Conservation (phyloP, 1,140 invertebrate species). For the Sarcophaga bullata region DNA sequence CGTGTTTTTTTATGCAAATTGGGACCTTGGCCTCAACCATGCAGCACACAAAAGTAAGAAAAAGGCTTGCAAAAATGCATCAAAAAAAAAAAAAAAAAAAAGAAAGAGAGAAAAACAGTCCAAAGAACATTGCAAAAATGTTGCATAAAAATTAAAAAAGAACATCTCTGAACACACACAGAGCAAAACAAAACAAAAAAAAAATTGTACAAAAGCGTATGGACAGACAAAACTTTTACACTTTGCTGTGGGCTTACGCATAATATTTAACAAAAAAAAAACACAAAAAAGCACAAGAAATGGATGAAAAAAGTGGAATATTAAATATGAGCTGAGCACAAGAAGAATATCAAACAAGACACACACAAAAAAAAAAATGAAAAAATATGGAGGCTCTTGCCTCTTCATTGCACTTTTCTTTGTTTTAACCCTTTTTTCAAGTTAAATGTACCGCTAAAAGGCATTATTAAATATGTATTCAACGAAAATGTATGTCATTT, state of each 20-base stretch:
- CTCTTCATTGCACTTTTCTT: not conserved
- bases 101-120: not conserved
- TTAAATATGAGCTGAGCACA: too few relatives aligned
- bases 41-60: not conserved
- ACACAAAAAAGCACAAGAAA: not conserved
- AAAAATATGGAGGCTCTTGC: not conserved
- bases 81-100: not conserved
- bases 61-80: constrained; percentile 8
- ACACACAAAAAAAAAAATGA: too few relatives aligned
- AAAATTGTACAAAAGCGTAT: not conserved
- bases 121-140: too few relatives aligned
- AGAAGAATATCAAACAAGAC: too few relatives aligned
- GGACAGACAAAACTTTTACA: not conserved
- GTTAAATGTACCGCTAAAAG: constrained; percentile 14
- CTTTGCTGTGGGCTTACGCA: constrained; percentile 22
- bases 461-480: constrained; percentile 1
- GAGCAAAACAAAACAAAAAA: too few relatives aligned
- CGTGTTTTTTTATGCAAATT: constrained; percentile 9
- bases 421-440: not conserved
- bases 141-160: not conserved
- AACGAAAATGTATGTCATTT: not conserved
- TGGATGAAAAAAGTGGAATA: not conserved
- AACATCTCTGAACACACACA: not conserved
- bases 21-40: constrained; percentile 18
- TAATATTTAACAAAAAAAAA: not conserved